These are phyloP conservation scores for Willowsia nigromaculata DNA, from an alignment of 2,888 invertebrate genomes.

Conservation along the genomic window DNA sequence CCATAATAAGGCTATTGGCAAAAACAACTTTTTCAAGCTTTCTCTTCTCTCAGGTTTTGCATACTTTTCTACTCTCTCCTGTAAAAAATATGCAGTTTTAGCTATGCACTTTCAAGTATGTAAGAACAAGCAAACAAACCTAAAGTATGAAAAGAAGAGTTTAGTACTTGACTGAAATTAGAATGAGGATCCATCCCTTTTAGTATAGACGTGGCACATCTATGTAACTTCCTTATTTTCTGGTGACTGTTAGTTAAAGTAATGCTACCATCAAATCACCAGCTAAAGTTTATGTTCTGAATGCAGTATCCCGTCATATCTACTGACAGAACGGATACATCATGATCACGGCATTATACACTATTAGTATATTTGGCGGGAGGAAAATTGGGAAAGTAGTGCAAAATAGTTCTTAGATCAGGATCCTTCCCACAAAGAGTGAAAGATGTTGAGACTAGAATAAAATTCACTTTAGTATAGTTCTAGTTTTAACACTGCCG, in stretches of 20 bases:
- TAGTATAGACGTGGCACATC: background rate
- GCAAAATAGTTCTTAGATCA: background rate
- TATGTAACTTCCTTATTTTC: background rate
- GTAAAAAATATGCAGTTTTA: background rate
- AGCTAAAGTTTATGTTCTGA: background rate
- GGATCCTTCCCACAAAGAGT: background rate
- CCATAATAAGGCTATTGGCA: background rate
- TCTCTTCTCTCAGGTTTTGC: background rate
- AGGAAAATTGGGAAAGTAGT: background rate
- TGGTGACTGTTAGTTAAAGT: background rate
- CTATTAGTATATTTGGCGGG: background rate
- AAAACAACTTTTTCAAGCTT: background rate
- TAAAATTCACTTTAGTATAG: background rate
- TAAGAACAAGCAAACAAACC: background rate
- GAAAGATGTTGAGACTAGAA: background rate
- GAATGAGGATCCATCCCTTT: background rate
- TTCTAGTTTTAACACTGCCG: too few species aligned
- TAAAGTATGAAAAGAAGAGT: background rate
- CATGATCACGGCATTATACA: background rate
- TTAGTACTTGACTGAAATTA: background rate
- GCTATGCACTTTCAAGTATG: background rate
- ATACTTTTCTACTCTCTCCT: background rate
- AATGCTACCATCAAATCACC: background rate
- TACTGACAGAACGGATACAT: background rate
- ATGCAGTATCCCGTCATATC: background rate